These are phyloP conservation scores for Chironex yamaguchii DNA, from an alignment of 30 jellyfish, hydroid and myxozoan genomes.

Conservation along the genomic window DNA sequence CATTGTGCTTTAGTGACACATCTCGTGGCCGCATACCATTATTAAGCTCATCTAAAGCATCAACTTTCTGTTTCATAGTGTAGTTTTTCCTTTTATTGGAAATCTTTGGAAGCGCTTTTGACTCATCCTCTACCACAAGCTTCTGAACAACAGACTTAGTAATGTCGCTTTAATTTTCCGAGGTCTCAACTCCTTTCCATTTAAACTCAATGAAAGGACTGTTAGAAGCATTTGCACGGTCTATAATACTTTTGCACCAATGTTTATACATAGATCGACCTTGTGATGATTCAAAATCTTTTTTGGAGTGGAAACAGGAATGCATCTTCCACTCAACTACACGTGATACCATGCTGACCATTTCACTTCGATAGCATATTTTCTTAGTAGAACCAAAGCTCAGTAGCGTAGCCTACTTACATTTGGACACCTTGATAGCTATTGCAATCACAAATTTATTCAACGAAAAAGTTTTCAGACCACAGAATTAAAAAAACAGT, in stretches of 20 bases:
- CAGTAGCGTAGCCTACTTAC: conserved; percentile 14
- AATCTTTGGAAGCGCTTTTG: conserved; percentile 21
- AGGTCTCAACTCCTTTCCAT: too few relatives aligned
- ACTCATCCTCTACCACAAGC: too few relatives aligned
- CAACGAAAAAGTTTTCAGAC: too few relatives aligned
- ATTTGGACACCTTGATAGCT: too few relatives aligned
- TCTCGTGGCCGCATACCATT: conserved; percentile 25
- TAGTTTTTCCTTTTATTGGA: conserved; percentile 46
- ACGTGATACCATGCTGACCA: conserved; percentile 20
- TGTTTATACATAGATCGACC: conserved; percentile 31
- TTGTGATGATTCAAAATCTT: conserved; percentile 16
- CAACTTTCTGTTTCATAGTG: conserved; percentile 29
- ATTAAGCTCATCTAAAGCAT: conserved; percentile 20
- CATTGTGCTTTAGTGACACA: conserved; percentile 5
- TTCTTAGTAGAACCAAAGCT: conserved; percentile 37
- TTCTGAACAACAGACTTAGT: too few relatives aligned
- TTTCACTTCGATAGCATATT: conserved; percentile 33
- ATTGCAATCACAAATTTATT: too few relatives aligned
- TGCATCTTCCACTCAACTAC: background rate
- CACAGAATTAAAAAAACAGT: too few relatives aligned
- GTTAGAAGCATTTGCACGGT: too few relatives aligned
- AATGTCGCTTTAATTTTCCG: too few relatives aligned
- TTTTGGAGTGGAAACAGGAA: conserved; percentile 13
- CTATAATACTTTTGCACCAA: conserved; percentile 7
- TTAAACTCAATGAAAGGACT: too few relatives aligned